phyloP scores from a whole-genome alignment of 2,797 vertebrate genomes.

The Girardinus metallicus region DNA sequence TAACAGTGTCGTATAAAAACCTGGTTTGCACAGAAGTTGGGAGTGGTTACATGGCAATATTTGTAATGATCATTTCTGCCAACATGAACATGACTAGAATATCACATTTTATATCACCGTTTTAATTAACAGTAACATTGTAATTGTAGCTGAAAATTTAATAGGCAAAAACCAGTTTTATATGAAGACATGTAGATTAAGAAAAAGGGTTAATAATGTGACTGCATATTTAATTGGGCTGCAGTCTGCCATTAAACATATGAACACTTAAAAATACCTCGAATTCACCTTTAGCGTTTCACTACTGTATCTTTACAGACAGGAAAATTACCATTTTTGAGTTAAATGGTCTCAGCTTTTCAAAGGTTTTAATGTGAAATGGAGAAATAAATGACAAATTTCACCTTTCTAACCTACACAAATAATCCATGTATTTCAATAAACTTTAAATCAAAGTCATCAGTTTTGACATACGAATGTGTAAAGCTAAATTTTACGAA shows the following conservation, averaged over 20 bases:
- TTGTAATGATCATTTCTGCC: not conserved
- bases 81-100: not conserved
- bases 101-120: not conserved
- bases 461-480: not conserved
- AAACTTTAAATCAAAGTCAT: not conserved
- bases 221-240: not conserved
- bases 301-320: not conserved
- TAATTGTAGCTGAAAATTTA: not conserved
- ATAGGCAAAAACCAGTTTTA: not conserved
- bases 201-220: not conserved
- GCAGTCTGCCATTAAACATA: not conserved
- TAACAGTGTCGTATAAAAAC: not conserved
- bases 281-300: not conserved
- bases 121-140: not conserved
- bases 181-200: not conserved
- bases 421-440: not conserved
- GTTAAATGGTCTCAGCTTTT: not conserved
- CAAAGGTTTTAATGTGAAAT: not conserved
- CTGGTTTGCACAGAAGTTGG: not conserved
- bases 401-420: not conserved
- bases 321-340: not conserved
- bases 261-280: not conserved
- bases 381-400: not conserved
- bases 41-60: not conserved
- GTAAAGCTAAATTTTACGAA: too few relatives aligned